These are phyloP conservation scores for Oreocharis arfaki DNA, from an alignment of 2,113 vertebrate species.

Conservation along the genomic window DNA sequence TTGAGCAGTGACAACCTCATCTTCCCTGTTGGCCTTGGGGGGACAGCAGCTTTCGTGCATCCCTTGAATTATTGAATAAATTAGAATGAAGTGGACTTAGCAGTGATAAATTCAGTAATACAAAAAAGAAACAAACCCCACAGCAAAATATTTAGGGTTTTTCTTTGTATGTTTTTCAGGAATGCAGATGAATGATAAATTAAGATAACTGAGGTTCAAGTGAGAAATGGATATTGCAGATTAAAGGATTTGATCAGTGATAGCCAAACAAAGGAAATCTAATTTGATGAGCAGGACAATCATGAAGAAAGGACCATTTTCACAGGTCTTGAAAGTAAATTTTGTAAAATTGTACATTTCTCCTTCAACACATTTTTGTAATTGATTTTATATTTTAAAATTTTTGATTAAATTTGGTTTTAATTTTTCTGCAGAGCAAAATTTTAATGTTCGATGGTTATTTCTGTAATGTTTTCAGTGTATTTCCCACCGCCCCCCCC, in stretches of 20 bases:
- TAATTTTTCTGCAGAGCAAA: neutral
- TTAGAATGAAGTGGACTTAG: neutral
- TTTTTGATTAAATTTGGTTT: neutral
- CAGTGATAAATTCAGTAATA: neutral
- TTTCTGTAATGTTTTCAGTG: neutral
- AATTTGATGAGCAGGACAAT: neutral
- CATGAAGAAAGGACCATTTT: neutral
- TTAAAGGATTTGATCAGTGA: neutral
- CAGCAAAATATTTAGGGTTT: neutral
- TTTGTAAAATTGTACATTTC: neutral
- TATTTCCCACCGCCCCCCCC: too few species aligned
- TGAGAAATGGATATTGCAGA: neutral
- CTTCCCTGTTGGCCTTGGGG: neutral
- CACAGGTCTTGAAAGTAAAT: neutral
- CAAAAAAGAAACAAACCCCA: neutral
- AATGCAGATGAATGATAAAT: neutral
- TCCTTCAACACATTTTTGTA: neutral
- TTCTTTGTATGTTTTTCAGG: neutral
- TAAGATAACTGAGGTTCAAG: neutral
- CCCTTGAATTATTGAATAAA: neutral
- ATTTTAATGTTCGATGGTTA: neutral
- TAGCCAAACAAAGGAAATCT: neutral
- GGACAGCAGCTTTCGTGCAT: neutral
- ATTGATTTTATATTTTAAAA: neutral
- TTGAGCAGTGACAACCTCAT: neutral